phyloP scores from a whole-genome alignment of 2,113 vertebrate species.

The Neodontobutis hainanensis region DNA sequence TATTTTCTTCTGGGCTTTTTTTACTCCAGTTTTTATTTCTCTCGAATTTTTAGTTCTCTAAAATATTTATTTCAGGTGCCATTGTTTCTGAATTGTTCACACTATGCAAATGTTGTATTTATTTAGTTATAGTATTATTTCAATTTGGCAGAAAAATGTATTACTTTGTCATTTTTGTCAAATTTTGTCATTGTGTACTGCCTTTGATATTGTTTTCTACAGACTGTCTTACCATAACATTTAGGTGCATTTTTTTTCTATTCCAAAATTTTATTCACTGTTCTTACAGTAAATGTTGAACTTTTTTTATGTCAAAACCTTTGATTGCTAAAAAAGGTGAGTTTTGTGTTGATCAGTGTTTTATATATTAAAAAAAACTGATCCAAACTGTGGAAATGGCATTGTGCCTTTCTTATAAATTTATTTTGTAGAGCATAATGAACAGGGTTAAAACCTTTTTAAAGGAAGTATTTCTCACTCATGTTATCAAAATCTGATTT shows the following conservation, averaged over 20 bases:
- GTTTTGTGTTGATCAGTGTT: neutral
- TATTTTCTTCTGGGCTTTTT: neutral
- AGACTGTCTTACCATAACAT: neutral
- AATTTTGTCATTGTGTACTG: neutral
- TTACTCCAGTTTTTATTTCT: slow-evolving; percentile 32
- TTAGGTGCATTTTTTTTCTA: slow-evolving; percentile 41
- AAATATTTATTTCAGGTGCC: slow-evolving; percentile 74
- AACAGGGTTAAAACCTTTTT: slow-evolving; percentile 5
- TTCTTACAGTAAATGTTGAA: neutral
- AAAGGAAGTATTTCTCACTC: too few species aligned
- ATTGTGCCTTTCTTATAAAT: slow-evolving; percentile 49
- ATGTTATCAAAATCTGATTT: too few species aligned
- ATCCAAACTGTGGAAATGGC: slow-evolving; percentile 39
- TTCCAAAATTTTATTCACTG: neutral
- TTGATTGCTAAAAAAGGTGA: neutral
- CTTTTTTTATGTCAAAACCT: neutral
- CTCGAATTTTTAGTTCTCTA: slow-evolving; percentile 60
- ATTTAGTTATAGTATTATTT: slow-evolving; percentile 80
- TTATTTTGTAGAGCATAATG: slow-evolving; percentile 13
- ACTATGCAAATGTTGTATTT: slow-evolving; percentile 96
- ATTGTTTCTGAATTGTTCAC: slow-evolving; percentile 82
- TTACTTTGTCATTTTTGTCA: neutral
- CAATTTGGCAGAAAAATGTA: slow-evolving; percentile 60
- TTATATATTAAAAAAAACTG: neutral
- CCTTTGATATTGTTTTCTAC: neutral